Conservation (phyloP, 2,888 invertebrate species). For the Ephialtes manifestator region DNA sequence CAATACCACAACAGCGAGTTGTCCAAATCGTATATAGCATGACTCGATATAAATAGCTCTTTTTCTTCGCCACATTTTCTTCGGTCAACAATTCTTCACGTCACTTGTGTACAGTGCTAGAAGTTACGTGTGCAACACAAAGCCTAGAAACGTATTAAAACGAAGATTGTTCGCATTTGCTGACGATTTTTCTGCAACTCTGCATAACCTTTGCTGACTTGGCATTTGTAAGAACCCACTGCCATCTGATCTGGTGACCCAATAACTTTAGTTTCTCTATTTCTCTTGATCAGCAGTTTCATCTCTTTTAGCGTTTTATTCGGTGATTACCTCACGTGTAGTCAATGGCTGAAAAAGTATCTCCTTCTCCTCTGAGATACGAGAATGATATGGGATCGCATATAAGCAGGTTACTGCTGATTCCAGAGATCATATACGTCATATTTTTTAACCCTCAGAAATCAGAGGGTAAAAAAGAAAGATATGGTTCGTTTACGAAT, state of each 20-base stretch:
- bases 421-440: not conserved
- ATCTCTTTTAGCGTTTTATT: not conserved
- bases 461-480: not conserved
- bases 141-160: not conserved
- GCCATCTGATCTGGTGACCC: not conserved
- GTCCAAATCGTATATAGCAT: not conserved
- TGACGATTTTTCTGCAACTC: slow-evolving; percentile 8
- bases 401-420: not conserved
- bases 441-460: not conserved
- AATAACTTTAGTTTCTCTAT: not conserved
- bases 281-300: slow-evolving; percentile 18
- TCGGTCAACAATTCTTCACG: slow-evolving; percentile 1
- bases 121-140: not conserved
- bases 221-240: not conserved
- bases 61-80: not conserved
- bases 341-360: not conserved
- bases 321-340: not conserved
- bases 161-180: slow-evolving; percentile 4
- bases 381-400: not conserved
- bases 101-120: not conserved
- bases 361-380: not conserved
- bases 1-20: not conserved
- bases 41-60: slow-evolving; percentile 1
- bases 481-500: not conserved
- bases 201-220: slow-evolving; percentile 14